Evolutionary conservation across 2,113 vertebrate species (phyloP), one percentile per base, ranked within the genome.

Genomic region (Ranitomeya imitator): DNA sequence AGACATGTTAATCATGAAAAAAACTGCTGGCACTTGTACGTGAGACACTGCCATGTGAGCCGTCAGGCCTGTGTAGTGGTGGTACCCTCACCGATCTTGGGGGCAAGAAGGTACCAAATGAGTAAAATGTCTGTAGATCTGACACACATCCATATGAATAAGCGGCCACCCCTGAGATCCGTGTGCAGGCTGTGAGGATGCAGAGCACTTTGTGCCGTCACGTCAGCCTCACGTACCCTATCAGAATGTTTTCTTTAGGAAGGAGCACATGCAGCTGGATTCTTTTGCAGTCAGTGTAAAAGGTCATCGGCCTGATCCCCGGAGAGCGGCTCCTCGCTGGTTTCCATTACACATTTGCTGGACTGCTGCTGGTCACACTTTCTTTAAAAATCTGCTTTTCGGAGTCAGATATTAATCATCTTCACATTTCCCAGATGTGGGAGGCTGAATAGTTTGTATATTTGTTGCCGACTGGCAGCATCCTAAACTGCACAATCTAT

Each of bases 281-380:
- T n/a, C 51, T 55, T 78, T 21, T 78, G 5, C 45, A 21, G 13
- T 19, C 76, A 55, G 77, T 55, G 77, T 79, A 55, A 79, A 55
- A 54, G 52, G 45, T 78, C 76, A n/a, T 21, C 18, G 45, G n/a
- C 51, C 45, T 2, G 76, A 78, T 54, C 76, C 18, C 76, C 71
- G 16, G 31, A 45, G 31, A 19, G 31, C 71, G 74, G n/a, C 4
- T 26, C 23, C 18, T 15, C 14, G 8, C 55, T 61, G 57, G 57
- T 59, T 59, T 60, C 55, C 79, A 81, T 81, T 60, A 81, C 79
- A 80, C 55, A 37, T 37, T 57, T 10, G 19, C 79, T 15, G 13
- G 8, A 13, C 45, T 37, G 23, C 19, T 21, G 19, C 52, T 77
- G 52, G 45, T 76, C 37, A 51, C 73, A 76, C 51, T 21, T 74